These are phyloP conservation scores for Lycocerus yunnanus DNA, from an alignment of 2,888 invertebrate genomes.

Conservation along the genomic window DNA sequence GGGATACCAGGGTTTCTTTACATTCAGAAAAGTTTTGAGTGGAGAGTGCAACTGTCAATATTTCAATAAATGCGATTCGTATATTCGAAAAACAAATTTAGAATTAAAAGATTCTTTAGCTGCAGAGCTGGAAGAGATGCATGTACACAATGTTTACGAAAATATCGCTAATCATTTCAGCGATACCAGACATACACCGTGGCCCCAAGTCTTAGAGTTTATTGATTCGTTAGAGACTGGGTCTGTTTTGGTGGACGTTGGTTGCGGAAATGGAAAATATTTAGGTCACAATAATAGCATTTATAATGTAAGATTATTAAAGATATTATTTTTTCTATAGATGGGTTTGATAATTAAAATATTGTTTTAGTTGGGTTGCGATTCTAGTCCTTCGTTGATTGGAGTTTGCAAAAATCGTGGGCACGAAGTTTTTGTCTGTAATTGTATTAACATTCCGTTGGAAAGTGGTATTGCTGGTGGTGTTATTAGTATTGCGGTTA, in stretches of 20 bases:
- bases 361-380: conserved; percentile 79
- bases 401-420: conserved; percentile 65
- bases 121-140: conserved; percentile 68
- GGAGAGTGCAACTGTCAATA: conserved; percentile 69
- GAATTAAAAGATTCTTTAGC: conserved; percentile 60
- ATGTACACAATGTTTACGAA: conserved; percentile 90
- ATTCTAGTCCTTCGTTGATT: conserved; percentile 72
- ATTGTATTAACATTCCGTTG: conserved; percentile 77
- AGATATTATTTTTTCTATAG: neutral
- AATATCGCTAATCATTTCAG: conserved; percentile 94
- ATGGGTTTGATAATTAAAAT: neutral
- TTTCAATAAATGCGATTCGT: conserved; percentile 70
- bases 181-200: conserved; percentile 89
- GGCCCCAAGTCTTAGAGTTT: conserved; percentile 90
- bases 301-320: conserved; percentile 62
- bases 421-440: conserved; percentile 74
- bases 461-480: conserved; percentile 73
- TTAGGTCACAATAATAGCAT: conserved; percentile 66
- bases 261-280: conserved; percentile 99
- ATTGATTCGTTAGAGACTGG: conserved; percentile 68
- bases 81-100: conserved; percentile 32
- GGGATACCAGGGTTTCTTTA: conserved; percentile 77
- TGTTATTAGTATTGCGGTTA: conserved; percentile 91
- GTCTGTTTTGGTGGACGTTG: conserved; percentile 84
- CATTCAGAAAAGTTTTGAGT: conserved; percentile 72